phyloP scores from a whole-genome alignment of 2,888 invertebrate genomes.

The Eupeodes latifasciatus region DNA sequence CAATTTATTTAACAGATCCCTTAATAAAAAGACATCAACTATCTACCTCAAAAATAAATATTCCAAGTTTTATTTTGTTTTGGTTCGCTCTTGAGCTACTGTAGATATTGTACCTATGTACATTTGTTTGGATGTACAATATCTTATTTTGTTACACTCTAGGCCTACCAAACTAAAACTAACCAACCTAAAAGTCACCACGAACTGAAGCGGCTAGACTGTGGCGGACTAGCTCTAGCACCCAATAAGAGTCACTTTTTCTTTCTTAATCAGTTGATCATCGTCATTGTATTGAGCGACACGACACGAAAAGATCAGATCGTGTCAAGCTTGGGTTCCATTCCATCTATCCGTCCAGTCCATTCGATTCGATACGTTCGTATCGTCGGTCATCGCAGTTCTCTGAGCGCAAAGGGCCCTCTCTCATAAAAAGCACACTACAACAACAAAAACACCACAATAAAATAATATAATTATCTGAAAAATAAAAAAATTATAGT shows the following conservation, averaged over 20 bases:
- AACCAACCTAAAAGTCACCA: constrained; percentile 10
- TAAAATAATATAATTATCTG: constrained; percentile 43
- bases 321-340: constrained; percentile 47
- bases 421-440: constrained; percentile 25
- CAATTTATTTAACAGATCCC: too few relatives aligned
- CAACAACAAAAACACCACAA: not conserved
- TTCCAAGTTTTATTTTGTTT: not conserved
- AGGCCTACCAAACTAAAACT: constrained; percentile 23
- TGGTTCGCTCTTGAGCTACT: not conserved
- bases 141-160: constrained; percentile 14
- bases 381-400: constrained; percentile 12
- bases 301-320: constrained; percentile 32
- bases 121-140: constrained; percentile 30
- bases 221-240: constrained; percentile 9
- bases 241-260: constrained; percentile 54
- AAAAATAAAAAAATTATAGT: constrained; percentile 46
- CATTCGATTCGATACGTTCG: constrained; percentile 41
- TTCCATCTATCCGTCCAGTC: constrained; percentile 27
- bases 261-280: constrained; percentile 53
- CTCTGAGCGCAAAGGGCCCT: constrained; percentile 34
- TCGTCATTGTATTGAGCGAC: constrained; percentile 50
- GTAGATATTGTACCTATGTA: not conserved
- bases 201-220: constrained; percentile 32
- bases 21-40: too few relatives aligned
- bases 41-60: too few relatives aligned